These are phyloP conservation scores for Corynorhinus townsendii DNA, from an alignment of 2,113 vertebrate species.

Conservation along the genomic window DNA sequence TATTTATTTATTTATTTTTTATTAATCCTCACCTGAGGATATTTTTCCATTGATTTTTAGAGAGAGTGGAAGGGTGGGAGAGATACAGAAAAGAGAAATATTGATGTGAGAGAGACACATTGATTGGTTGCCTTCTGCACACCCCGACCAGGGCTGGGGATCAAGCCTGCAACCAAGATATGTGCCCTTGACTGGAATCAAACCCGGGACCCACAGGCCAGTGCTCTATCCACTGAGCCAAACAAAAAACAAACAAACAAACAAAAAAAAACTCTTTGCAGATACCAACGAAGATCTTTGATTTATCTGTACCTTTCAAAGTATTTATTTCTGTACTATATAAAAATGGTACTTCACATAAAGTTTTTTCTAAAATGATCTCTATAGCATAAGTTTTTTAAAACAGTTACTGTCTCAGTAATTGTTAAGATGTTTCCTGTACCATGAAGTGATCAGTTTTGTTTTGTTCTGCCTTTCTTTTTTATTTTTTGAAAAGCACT, in stretches of 20 bases:
- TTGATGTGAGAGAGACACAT: too few relatives aligned
- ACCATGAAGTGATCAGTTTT: not conserved
- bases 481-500: not conserved
- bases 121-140: too few relatives aligned
- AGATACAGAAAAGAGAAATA: too few relatives aligned
- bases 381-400: not conserved
- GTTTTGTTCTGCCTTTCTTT: not conserved
- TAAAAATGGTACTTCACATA: not conserved
- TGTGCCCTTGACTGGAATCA: too few relatives aligned
- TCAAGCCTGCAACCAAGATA: too few relatives aligned
- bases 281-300: not conserved
- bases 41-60: too few relatives aligned
- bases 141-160: too few relatives aligned
- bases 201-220: too few relatives aligned
- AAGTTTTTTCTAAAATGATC: slow-evolving; percentile 14
- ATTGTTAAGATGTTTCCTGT: not conserved
- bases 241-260: not conserved
- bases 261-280: not conserved
- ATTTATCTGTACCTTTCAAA: not conserved
- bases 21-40: too few relatives aligned
- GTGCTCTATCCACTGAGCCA: too few relatives aligned
- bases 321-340: not conserved
- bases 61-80: too few relatives aligned
- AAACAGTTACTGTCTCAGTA: not conserved
- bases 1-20: not conserved